These are phyloP conservation scores for Numenius arquata DNA, from an alignment of 2,113 vertebrate genomes.

Conservation along the genomic window DNA sequence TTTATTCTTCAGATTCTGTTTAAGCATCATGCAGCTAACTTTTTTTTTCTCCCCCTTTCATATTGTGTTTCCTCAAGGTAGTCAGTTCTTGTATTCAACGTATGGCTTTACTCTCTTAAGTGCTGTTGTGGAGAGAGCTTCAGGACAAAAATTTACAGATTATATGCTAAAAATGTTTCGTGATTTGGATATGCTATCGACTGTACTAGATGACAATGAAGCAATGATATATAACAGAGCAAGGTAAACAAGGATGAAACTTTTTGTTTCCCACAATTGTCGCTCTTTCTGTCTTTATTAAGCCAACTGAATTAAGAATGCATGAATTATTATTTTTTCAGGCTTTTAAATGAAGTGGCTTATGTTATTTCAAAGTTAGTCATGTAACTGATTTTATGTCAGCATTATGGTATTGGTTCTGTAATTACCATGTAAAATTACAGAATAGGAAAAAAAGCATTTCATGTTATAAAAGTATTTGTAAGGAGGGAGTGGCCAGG, in stretches of 20 bases:
- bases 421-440: neutral
- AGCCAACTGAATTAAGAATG: neutral
- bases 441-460: neutral
- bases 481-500: neutral
- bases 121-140: slow-evolving; percentile 89
- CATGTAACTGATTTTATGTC: neutral
- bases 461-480: neutral
- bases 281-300: neutral
- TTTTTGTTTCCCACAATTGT: neutral
- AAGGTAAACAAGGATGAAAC: slow-evolving; percentile 76
- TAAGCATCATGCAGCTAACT: neutral
- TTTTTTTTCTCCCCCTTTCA: neutral
- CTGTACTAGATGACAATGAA: slow-evolving; percentile 90
- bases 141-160: slow-evolving; percentile 86
- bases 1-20: neutral
- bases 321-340: neutral
- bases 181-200: slow-evolving; percentile 91
- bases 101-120: slow-evolving; percentile 93
- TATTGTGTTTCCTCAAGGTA: slow-evolving; percentile 74
- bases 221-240: slow-evolving; percentile 95
- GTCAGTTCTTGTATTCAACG: slow-evolving; percentile 94
- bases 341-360: neutral
- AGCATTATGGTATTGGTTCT: neutral
- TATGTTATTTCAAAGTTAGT: neutral
- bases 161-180: slow-evolving; percentile 91